Base-by-base conservation (phyloP, 2,888 invertebrate genomes). In the Amphiduros pacificus region DNA sequence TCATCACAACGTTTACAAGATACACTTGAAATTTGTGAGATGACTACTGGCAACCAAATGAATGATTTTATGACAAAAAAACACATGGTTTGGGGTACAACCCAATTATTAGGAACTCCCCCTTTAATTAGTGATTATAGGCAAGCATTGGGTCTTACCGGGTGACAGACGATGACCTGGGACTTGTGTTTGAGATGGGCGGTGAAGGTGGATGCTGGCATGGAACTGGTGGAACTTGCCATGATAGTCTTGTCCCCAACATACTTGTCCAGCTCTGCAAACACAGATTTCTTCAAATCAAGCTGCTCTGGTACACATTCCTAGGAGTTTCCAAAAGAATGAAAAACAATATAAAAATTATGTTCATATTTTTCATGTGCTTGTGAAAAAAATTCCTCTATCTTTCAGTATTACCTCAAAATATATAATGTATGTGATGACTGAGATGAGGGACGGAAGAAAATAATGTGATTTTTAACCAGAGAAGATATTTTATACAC, bases 231-330 rank as follows among this genome's bases (percentile, higher is more conserved):
- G 0, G 97, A 97, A 73, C 94, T 94, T 0, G 95, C 93, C 5
- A 96, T 78, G 70, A 97, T 82, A 26, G 75, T 74, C 4, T 68
- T 54, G 5, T 69, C 62, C 14, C 44, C 50, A 1, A 93, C 84
- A 36, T 74, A 54, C 61, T 87, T 86, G 79, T 97, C 96, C 50
- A 96, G 82, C 63, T 90, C 86, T 60, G 85, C 84, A 82, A 90
- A 95, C 6, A 96, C 87, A 74, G 90, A 89, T 65, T 87, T 87
- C 79, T 98, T 97, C 73, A 95, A 80, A 0, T 92, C 90, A 28
- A 96, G 81, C 69, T 88, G 88, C 84, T 98, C 97, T 1, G 95
- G 94, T 1, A 96, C 91, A 81, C 95, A 95, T 86, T 97, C 97
- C 84, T 96, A 22, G n/a, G 22, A 44, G n/a, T 11, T 36, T 9